phyloP scores from a whole-genome alignment of 2,113 vertebrate genomes.

The Triplophysa tibetana region DNA sequence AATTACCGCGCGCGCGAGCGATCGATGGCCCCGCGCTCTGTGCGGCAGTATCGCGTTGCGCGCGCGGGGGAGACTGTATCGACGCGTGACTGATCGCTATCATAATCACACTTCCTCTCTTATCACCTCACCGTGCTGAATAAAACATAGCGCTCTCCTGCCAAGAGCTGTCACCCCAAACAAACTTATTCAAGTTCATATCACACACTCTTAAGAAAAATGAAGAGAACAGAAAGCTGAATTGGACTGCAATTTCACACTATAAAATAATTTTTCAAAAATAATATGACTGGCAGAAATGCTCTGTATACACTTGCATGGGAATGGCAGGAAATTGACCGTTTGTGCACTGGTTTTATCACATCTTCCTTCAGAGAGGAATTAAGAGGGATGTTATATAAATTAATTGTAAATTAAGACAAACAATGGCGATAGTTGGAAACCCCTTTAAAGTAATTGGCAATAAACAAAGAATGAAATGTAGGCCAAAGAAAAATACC shows the following conservation, averaged over 20 bases:
- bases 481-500: no score
- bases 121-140: constrained; percentile 70
- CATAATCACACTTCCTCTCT: constrained; percentile 78
- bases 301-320: neutral
- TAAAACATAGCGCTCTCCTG: constrained; percentile 75
- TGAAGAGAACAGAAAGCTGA: neutral
- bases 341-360: no score
- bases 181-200: constrained; percentile 53
- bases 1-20: constrained; percentile 66
- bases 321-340: no score
- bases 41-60: constrained; percentile 68
- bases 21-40: constrained; percentile 55
- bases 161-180: constrained; percentile 53
- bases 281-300: neutral
- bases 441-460: no score
- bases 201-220: constrained; percentile 46
- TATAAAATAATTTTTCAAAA: no score
- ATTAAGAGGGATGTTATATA: no score
- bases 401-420: no score
- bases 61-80: constrained; percentile 60
- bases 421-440: no score
- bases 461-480: no score
- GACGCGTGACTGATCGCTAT: constrained; percentile 73
- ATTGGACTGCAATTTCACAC: neutral
- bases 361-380: no score